These are phyloP conservation scores for Pelvicachromis taeniatus DNA, from an alignment of 2,113 vertebrate species.

Conservation along the genomic window DNA sequence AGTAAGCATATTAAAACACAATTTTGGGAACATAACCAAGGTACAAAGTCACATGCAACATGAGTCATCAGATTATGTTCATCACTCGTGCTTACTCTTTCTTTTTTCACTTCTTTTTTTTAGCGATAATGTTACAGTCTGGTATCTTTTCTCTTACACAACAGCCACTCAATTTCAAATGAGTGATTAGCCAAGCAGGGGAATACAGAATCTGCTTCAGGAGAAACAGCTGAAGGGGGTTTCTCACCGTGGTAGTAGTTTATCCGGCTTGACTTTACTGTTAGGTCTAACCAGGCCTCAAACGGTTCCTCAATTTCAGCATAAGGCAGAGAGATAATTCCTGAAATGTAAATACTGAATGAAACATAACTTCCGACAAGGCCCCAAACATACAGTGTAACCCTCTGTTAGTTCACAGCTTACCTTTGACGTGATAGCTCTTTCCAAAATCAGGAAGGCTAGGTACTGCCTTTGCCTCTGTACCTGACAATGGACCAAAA, in stretches of 20 bases:
- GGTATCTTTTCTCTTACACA: conserved; percentile 30
- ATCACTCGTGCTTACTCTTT: background rate
- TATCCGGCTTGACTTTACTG: conserved; percentile 70
- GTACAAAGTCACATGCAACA: background rate
- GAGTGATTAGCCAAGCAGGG: background rate
- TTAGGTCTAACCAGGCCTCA: conserved; percentile 80
- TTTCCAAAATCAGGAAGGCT: conserved; percentile 70
- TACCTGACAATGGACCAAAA: conserved; percentile 40
- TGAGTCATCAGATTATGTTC: background rate
- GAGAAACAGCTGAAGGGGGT: background rate
- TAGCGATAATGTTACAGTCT: background rate
- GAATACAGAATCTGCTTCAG: background rate
- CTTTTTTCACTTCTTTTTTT: conserved; percentile 19
- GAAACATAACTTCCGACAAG: background rate
- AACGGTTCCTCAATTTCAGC: conserved; percentile 83
- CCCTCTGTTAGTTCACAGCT: background rate
- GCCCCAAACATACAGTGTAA: background rate
- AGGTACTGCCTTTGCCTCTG: conserved; percentile 48
- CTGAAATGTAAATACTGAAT: conserved; percentile 29
- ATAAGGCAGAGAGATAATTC: conserved; percentile 77
- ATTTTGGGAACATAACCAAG: background rate
- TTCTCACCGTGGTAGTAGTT: conserved; percentile 74
- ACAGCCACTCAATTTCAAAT: conserved; percentile 31
- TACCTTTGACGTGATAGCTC: conserved; percentile 82
- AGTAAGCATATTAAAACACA: background rate